A percentile compares a stretch with the other conserved stretches of the same genome.
Evolutionary conservation across 1,140 invertebrate species (phyloP).

Genomic region (Hycleus phaleratus): DNA sequence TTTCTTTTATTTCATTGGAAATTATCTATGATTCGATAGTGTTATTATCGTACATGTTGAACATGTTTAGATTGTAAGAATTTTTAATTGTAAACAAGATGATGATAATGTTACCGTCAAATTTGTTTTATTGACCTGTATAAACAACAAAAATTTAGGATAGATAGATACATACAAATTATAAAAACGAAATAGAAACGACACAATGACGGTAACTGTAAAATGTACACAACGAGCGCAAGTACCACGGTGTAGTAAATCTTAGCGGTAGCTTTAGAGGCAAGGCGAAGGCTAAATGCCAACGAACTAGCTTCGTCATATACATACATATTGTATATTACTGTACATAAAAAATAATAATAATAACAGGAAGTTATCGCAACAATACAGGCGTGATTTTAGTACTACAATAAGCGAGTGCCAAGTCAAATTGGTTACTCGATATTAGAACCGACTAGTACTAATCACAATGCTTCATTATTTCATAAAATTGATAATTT

Average conservation of each 20-base stretch:
- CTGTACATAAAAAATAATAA: conserved; percentile 24
- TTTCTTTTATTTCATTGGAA: background rate
- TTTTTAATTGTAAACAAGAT: conserved; percentile 21
- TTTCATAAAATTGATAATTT: conserved; percentile 8
- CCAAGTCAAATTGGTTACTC: conserved; percentile 10
- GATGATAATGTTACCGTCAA: background rate
- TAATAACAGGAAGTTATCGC: conserved; percentile 24
- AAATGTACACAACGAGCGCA: conserved; percentile 14
- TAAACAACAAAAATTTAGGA: conserved; percentile 15
- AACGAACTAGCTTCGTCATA: conserved; percentile 2
- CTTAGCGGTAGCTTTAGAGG: conserved; percentile 10
- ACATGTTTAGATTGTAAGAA: conserved; percentile 19
- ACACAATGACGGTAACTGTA: conserved; percentile 8
- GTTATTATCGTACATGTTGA: conserved; percentile 11
- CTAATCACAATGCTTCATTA: conserved; percentile 12
- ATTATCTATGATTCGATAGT: conserved; percentile 6
- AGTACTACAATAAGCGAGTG: conserved; percentile 17
- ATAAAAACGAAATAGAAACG: conserved; percentile 12
- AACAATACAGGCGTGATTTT: conserved; percentile 24
- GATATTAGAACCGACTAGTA: conserved; percentile 1
- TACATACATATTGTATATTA: conserved; percentile 34
- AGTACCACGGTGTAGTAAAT: conserved; percentile 13
- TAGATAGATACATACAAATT: conserved; percentile 10
- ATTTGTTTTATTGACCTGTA: conserved; percentile 17
- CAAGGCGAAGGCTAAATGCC: background rate